phyloP scores from a whole-genome alignment of 35 echinoderm and acorn worm species.

The Strongylocentrotus purpuratus region DNA sequence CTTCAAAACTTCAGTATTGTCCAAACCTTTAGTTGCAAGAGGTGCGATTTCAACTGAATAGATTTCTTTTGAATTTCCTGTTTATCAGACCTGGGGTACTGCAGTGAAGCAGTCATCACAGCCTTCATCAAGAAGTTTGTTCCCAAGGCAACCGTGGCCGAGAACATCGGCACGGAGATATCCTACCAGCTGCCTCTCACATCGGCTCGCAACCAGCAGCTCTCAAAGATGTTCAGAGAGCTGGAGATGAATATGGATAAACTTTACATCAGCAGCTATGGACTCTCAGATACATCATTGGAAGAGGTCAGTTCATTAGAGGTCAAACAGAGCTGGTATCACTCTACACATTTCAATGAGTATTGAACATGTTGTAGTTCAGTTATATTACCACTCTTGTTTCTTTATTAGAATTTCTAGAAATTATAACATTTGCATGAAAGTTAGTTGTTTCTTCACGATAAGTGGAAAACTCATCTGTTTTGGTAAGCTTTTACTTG shows the following conservation, averaged over 20 bases:
- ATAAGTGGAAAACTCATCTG: too few species aligned
- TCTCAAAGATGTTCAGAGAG: constrained; percentile 74
- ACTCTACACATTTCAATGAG: too few species aligned
- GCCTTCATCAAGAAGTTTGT: constrained; percentile 81
- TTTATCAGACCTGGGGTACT: constrained; percentile 77
- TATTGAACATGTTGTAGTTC: too few species aligned
- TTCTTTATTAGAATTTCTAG: too few species aligned
- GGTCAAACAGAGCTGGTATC: too few species aligned
- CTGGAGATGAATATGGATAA: constrained; percentile 72
- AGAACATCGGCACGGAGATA: constrained; percentile 82
- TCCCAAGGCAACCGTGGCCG: constrained; percentile 69
- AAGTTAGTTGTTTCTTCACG: too few species aligned
- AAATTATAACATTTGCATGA: too few species aligned
- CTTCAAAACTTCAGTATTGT: too few species aligned
- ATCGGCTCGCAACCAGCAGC: constrained; percentile 52
- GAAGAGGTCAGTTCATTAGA: constrained; percentile 93
- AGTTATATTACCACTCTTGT: too few species aligned
- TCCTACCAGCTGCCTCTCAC: constrained; percentile 82
- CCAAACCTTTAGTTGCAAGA: not conserved
- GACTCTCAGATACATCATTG: constrained; percentile 93
- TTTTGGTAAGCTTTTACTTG: too few species aligned
- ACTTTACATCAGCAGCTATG: constrained; percentile 86
- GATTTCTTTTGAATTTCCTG: not conserved
- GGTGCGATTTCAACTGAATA: not conserved
- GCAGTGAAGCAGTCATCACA: constrained; percentile 72